A percentile compares a stretch with the other conserved stretches of the same genome.
phyloP scores from a whole-genome alignment of 2,888 invertebrate genomes.

The Acleris cristana region DNA sequence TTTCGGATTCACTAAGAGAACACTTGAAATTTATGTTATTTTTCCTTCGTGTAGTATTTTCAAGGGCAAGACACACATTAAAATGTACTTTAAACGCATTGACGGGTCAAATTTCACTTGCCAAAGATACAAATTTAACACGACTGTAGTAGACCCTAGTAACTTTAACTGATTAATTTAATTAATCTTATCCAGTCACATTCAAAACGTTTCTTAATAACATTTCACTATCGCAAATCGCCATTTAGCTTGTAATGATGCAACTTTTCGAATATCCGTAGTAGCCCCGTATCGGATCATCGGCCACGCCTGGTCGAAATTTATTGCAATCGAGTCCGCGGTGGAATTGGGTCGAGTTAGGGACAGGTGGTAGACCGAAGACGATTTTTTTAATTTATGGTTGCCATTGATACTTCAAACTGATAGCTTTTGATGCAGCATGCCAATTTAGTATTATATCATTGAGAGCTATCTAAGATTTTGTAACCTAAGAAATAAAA shows the following conservation, averaged over 20 bases:
- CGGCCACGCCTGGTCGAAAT: constrained; percentile 59
- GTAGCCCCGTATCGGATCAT: constrained; percentile 56
- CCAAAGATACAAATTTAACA: neutral
- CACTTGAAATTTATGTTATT: too few species aligned
- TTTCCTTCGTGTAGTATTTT: too few species aligned
- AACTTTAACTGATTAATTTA: constrained; percentile 1
- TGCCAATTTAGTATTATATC: too few species aligned
- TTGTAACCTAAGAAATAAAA: too few species aligned
- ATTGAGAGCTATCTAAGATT: too few species aligned
- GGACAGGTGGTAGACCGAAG: constrained; percentile 54
- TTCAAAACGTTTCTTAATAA: constrained; percentile 43
- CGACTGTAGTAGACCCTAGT: neutral
- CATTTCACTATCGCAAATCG: constrained; percentile 58
- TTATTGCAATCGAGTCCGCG: constrained; percentile 49
- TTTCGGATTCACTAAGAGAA: too few species aligned
- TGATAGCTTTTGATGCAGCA: too few species aligned
- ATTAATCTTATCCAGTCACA: constrained; percentile 21
- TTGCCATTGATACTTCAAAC: too few species aligned
- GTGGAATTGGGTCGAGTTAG: constrained; percentile 53
- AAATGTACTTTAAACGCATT: too few species aligned
- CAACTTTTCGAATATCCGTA: constrained; percentile 58
- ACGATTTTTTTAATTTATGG: too few species aligned
- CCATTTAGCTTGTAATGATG: constrained; percentile 62
- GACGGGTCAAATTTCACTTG: neutral
- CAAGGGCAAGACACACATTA: too few species aligned